phyloP scores from a whole-genome alignment of 2,113 vertebrate genomes.

The Campylorhamphus procurvoides region DNA sequence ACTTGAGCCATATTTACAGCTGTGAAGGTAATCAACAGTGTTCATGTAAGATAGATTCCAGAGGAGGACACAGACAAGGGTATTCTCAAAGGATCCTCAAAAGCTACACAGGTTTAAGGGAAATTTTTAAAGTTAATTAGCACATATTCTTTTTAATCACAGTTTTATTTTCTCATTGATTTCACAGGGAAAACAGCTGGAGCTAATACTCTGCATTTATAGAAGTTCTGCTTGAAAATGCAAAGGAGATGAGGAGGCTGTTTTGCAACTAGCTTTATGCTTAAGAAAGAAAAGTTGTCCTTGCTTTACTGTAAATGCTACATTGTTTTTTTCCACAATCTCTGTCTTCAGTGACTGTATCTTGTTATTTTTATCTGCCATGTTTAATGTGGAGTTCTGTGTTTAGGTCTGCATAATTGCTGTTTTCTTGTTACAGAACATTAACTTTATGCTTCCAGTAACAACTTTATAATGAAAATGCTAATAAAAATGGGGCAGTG shows the following conservation, averaged over 20 bases:
- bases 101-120: neutral
- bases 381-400: conserved; percentile 10
- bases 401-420: conserved; percentile 17
- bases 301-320: neutral
- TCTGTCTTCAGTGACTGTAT: conserved; percentile 13
- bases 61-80: neutral
- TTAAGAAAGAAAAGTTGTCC: neutral
- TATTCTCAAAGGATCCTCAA: neutral
- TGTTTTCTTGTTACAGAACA: conserved; percentile 50
- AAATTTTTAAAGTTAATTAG: neutral
- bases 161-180: neutral
- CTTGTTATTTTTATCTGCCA: conserved; percentile 31
- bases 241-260: neutral
- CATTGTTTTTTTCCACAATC: neutral
- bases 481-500: conserved; percentile 32
- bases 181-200: neutral
- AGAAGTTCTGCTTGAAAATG: neutral
- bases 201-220: neutral
- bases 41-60: neutral
- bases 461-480: conserved; percentile 57
- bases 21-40: neutral
- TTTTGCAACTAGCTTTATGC: neutral
- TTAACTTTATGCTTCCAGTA: conserved; percentile 49
- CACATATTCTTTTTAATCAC: neutral
- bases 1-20: neutral